Base-by-base conservation (phyloP, 2,113 vertebrate genomes). In the Pterophyllum scalare region DNA sequence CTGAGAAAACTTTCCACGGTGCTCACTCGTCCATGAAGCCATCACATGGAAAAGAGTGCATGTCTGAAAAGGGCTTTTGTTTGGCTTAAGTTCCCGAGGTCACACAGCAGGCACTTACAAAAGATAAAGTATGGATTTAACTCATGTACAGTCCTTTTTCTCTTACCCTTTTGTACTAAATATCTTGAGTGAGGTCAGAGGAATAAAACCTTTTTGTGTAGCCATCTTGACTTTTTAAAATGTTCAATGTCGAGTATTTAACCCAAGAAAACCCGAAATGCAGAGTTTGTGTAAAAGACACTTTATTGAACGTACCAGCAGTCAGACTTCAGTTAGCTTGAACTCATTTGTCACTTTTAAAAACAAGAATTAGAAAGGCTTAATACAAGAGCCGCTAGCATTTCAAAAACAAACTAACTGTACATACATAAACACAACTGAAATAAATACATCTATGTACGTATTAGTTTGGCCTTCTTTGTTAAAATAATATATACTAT, bases 401-500 rank as follows among this genome's bases (percentile, higher is more conserved):
- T 91, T 91, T 90, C 81, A 90, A 82, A 89, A 90, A 89, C 78
- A 80, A 74, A 33, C 46, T 33, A 54, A 83, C 88, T 93, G 82
- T 90, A 92, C 86, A 93, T 85, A 92, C 77, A 89, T 84, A 22
- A 91, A 93, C 77, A 87, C 65, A 84, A 90, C 82, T 60, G 75
- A 94, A 93, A 95, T 95, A 95, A 95, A 94, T 94, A 95, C 87
- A 93, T 89, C 91, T 90, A 93, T 91, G 82, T 86, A 88, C 57
- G 80, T 64, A 88, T 94, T 94, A 94, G 90, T 92, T 94, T 93
- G 88, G 89, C 89, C 84, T 91, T 86, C 85, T 88, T 83, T 90
- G 87, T 91, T 91, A 86, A 93, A 92, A 93, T 59, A 85, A 91
- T 88, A 90, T 89, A 85, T 65, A 91, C 88, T 93, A 89, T 94